phyloP scores from a whole-genome alignment of 30 jellyfish, hydroid and myxozoan species.

The Aurelia aurita region DNA sequence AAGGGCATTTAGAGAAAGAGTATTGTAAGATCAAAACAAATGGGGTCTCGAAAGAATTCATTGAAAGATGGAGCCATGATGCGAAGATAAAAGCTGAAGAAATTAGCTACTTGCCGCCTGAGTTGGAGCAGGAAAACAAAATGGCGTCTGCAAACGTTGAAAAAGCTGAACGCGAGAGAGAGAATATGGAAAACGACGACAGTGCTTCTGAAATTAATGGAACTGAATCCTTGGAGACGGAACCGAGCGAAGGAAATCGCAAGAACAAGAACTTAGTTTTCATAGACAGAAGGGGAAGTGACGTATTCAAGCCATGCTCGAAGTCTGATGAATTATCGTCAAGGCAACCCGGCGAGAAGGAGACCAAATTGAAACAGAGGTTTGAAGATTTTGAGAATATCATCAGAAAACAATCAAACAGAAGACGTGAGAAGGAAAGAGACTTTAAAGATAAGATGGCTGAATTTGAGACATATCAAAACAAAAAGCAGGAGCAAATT shows the following conservation, averaged over 20 bases:
- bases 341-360: slow-evolving; percentile 27
- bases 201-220: not conserved
- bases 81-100: slow-evolving; percentile 17
- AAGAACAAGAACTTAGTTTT: not conserved
- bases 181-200: not conserved
- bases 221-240: not conserved
- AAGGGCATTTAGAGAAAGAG: not conserved
- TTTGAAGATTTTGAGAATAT: not conserved
- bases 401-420: slow-evolving; percentile 9
- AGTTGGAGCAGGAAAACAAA: not conserved
- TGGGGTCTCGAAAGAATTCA: not conserved
- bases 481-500: slow-evolving; percentile 10
- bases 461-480: slow-evolving; percentile 7
- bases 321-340: not conserved
- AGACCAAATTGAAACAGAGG: slow-evolving; percentile 3
- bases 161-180: slow-evolving; percentile 1
- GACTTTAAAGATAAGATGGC: slow-evolving; percentile 7
- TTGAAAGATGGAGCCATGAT: slow-evolving; percentile 17
- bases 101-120: slow-evolving; percentile 35
- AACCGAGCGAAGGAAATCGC: not conserved
- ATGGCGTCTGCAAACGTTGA: slow-evolving; percentile 11
- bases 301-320: slow-evolving; percentile 2
- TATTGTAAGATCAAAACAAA: slow-evolving; percentile 4
- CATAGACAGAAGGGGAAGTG: not conserved
- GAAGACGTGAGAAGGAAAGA: slow-evolving; percentile 13